Percentiles rank a stretch among this genome's conserved stretches.
These are phyloP conservation scores for Clunio marinus DNA, from an alignment of 2,888 invertebrate species.

Conservation along the genomic window DNA sequence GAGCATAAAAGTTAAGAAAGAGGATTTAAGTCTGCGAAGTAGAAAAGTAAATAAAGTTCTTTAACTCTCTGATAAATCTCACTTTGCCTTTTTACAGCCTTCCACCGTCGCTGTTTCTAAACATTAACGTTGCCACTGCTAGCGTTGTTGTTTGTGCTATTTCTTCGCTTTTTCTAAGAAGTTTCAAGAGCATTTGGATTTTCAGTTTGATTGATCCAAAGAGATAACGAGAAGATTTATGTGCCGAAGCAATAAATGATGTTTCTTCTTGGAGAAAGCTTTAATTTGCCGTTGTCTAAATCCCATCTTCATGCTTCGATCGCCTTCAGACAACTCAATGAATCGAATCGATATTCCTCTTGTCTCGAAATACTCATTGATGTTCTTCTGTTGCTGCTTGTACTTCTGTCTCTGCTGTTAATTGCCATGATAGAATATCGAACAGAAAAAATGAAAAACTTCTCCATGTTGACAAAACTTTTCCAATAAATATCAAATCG, in stretches of 20 bases:
- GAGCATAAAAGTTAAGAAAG: neutral
- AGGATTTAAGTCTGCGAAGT: conserved; percentile 24
- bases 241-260: conserved; percentile 17
- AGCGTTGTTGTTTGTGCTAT: neutral
- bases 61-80: conserved; percentile 17
- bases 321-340: neutral
- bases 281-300: conserved; percentile 20
- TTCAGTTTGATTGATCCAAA: conserved; percentile 30
- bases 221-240: conserved; percentile 27
- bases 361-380: neutral
- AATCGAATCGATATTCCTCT: conserved; percentile 30
- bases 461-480: conserved; percentile 2
- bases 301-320: conserved; percentile 30
- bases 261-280: neutral
- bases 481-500: conserved; percentile 18
- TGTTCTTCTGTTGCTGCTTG: no score
- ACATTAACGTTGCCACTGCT: neutral
- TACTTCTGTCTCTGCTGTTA: neutral
- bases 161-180: neutral
- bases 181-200: conserved; percentile 23
- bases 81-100: no score
- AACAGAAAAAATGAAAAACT: no score
- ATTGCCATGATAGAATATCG: conserved; percentile 4
- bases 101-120: neutral
- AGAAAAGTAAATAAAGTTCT: conserved; percentile 33